Percentiles rank a stretch among this genome's conserved stretches.
phyloP scores from a whole-genome alignment of 2,113 vertebrate species.

The Turnix velox region DNA sequence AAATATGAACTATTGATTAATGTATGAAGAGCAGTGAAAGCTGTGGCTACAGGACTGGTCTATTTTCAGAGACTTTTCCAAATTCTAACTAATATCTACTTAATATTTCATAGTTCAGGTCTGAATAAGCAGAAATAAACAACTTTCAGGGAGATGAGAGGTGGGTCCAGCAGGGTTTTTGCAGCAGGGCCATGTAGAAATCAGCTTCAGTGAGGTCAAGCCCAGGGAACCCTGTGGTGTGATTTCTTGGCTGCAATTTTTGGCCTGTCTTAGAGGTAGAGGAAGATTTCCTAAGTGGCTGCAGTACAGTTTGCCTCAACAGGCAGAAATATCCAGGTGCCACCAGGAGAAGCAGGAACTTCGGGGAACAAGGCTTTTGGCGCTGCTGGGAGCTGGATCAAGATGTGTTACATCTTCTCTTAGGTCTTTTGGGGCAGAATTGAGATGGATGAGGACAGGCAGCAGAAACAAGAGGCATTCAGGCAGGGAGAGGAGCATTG shows the following conservation, averaged over 20 bases:
- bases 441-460: background rate
- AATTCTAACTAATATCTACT: constrained; percentile 25
- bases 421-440: background rate
- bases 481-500: background rate
- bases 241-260: accelerated
- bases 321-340: background rate
- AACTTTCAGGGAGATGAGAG: background rate
- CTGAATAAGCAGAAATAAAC: background rate
- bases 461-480: background rate
- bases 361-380: background rate
- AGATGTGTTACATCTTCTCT: background rate
- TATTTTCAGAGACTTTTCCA: constrained; percentile 45
- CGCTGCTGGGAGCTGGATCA: background rate
- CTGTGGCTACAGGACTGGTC: constrained; percentile 9
- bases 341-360: background rate
- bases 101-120: background rate
- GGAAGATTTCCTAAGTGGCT: accelerated
- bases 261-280: background rate
- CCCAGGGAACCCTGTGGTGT: background rate
- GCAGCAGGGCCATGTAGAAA: background rate
- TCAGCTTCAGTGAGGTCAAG: background rate
- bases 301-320: accelerated
- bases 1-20: constrained; percentile 62
- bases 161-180: background rate
- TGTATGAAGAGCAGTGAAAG: constrained; percentile 44